Evolutionary conservation across 2,888 invertebrate genomes (phyloP), one percentile per base, ranked within the genome.

Genomic region (Brachyopa scutellaris): DNA sequence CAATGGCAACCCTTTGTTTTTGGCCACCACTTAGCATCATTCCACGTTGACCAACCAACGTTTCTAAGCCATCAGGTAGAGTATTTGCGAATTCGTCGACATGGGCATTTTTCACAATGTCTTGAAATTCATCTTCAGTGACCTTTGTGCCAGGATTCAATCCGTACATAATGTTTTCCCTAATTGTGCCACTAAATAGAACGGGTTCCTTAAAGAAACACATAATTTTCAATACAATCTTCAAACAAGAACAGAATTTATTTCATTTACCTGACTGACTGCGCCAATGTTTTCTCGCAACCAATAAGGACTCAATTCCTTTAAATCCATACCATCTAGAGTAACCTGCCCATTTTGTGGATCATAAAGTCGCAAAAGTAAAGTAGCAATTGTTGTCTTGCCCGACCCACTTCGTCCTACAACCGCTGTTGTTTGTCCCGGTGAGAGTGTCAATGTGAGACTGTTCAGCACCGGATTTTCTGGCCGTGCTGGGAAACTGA

Each of bases 341-440:
- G 92, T 88, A 59, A 99, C 92, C 5, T 88, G 88, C 0, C 97
- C 97, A 74, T 89, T 86, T 2, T 91, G 90, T 0, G 98, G 97
- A 88, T 98, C 97, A 88, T 99, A 99, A 0, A 96, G 91, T 86
- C 98, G 87, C 53, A 99, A 90, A 80, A 99, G 91, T 1, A 99
- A 92, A 0, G 95, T 92, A 0, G 96, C 97, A 72, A 99, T 91
- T 0, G 99, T 99, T 53, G 97, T 97, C 90, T 99, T 99, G 0
- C 99, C 99, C 21, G 97, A 97, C 0, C 99, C 99, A 73, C 97
- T 98, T 0, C 96, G 92, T 0, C 99, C 99, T 0, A 99, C 94
- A 11, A 94, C 88, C 0, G 97, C 97, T 7, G 96, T 93, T 0
- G 96, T 93, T 82, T 93, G 93, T 7, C 95, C 94, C 0, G 95